Percentiles rank a stretch among this genome's conserved stretches.
phyloP scores from a whole-genome alignment of 35 echinoderm and acorn worm species.

The Anneissia japonica region DNA sequence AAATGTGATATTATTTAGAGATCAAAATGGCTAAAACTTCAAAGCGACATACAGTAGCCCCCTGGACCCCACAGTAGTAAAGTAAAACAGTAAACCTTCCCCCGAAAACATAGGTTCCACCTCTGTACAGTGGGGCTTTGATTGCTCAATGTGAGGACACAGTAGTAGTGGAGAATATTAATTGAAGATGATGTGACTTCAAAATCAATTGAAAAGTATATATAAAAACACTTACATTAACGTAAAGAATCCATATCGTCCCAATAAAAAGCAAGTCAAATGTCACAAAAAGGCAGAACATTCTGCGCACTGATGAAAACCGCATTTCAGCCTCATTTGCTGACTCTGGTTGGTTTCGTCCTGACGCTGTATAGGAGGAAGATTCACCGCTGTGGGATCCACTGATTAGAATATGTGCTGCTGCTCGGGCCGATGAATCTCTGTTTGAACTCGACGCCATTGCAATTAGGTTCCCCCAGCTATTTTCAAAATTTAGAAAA shows the following conservation, averaged over 20 bases:
- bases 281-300: constrained; percentile 40
- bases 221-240: constrained; percentile 15
- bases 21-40: no score
- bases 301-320: constrained; percentile 27
- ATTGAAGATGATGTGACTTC: not conserved
- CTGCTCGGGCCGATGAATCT: not conserved
- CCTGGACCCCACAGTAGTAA: no score
- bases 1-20: no score
- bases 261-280: constrained; percentile 42
- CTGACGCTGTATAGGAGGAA: not conserved
- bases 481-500: no score
- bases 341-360: not conserved
- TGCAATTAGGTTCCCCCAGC: no score
- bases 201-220: not conserved
- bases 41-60: no score
- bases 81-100: no score
- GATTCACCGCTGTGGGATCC: not conserved
- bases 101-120: no score
- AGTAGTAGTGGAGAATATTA: not conserved
- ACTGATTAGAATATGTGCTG: constrained; percentile 25
- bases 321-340: not conserved
- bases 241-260: constrained; percentile 32
- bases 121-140: no score
- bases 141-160: no score
- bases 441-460: not conserved